Base-by-base conservation (phyloP, 2,888 invertebrate species). In the Sturmia bella region DNA sequence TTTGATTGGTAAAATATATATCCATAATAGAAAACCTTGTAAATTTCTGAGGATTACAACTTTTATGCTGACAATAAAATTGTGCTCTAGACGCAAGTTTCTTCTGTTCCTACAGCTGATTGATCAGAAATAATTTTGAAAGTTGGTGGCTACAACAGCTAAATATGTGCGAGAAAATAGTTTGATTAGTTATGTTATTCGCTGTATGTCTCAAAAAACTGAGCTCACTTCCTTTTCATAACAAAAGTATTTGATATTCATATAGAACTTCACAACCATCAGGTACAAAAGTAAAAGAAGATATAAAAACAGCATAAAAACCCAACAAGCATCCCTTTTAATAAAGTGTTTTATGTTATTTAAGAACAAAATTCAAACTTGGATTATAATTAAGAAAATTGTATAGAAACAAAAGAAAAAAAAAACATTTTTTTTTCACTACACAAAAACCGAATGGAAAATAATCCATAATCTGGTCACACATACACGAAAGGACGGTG, bases 321-420 rank as follows among this genome's bases (percentile, higher is more conserved):
- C 15, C 45, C 3, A 50, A n/a, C 21, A 9, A 48, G 17, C 50
- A 48, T 17, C 63, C 59, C 52, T 63, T 72, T 54, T 56, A 70
- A 64, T 74, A 77, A 77, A 68, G 68, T 64, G 76, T 73, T 73
- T 63, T 63, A 56, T 15, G 41, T 72, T 56, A 61, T 72, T 72
- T 43, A 56, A 68, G 37, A 32, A 61, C 21, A 61, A 76, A 54
- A 27, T 56, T 81, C 54, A 64, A 72, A 64, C 41, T 57, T 56
- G 41, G 63, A 77, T 64, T 77, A 81, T 81, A 81, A 77, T 81
- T 77, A 78, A 78, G 73, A 70, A 64, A 82, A 82, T 82, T 82
- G 56, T 74, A 59, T 39, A 32, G 70, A 48, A 48, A 15, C 45
- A 13, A 37, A 6, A 24, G 59, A 39, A 39, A 32, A 32, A 2